Evolutionary conservation across 2,888 invertebrate species (phyloP), one percentile per base, ranked within the genome.

Genomic region (Nipponacmea schrenckii): DNA sequence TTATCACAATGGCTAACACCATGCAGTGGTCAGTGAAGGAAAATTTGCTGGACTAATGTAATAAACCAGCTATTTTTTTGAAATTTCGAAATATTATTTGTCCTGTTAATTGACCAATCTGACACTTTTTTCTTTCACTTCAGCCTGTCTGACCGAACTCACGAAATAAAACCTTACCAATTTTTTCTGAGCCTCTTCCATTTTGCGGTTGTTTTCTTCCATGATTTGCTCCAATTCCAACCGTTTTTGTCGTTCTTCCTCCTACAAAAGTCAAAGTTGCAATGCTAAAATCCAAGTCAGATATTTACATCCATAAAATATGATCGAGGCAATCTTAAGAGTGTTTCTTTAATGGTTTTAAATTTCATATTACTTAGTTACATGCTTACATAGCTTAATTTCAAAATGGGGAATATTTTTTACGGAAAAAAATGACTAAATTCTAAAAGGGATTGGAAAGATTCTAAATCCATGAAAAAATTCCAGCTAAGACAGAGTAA

Each of bases 171-270:
- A 92, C 92, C 86, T 79, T 90, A 97, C 97, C 93, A 97, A 91
- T 93, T 96, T 96, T 88, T 94, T 93, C 92, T 97, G 97, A 82
- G 97, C 97, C 90, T 97, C 97, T 91, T 97, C 97, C 82, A 97
- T 96, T 91, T 97, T 97, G 90, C 93, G 93, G 92, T 97, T 97
- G 92, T 98, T 98, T 92, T 98, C 97, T 85, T 96, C 96, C 93
- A 97, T 94, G 91, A 97, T 97, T 90, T 93, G 93, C 91, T 97
- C 97, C 89, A 97, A 92, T 91, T 96, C 96, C 92, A 96, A 95
- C 86, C 96, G 94, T 91, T 97, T 97, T 91, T 94, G 93, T 90
- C 93, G 93, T 92, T 98, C 97, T 92, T 96, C 97, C 92, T 97
- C 97, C 97, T 98, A 95, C 77, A 90, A 89, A 85, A 86, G 75